Base-by-base conservation (phyloP, 2,113 vertebrate genomes). In the Paradisaea rubra region DNA sequence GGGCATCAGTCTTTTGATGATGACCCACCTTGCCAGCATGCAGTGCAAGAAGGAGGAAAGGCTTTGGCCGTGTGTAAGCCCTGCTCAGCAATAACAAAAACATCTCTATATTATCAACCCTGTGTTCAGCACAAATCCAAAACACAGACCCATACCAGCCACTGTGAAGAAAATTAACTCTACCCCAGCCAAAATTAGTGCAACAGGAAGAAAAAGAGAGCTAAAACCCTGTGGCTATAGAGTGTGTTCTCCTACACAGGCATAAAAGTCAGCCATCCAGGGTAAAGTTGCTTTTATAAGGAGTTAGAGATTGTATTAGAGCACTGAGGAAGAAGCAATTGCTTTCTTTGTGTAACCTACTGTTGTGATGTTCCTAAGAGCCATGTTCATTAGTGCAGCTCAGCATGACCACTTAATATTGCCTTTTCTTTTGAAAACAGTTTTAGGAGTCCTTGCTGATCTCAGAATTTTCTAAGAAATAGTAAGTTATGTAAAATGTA, bases 11-110 rank as follows among this genome's bases (percentile, higher is more conserved):
- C 22, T 49, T 24, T 24, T 49, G 23, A 24, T 37, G 37, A 37
- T 37, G 37, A 21, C 7, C 6, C 33, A 37, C n/a, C 16, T 53
- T 3, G 3, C 13, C 45, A 45, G 33, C 11, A 52, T 8, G 28
- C 19, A 53, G 33, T 8, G 5, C 0, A 0, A 28, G 23, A 59
- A 52, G 9, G 15, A 39, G 9, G 19, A 81, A n/a, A 59, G 44
- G 45, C 13, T 7, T 39, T 39, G 37, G 13, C 9, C 0, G 0
- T 28, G 10, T 24, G 6, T 4, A 6, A 49, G 13, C 4, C 17
- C 42, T 57, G 50, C 21, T 73, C 45, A n/a, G 8, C 37, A 59
- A 11, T 13, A 39, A 39, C 6, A 11, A 33, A 65, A 52, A 9
- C 22, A 37, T 24, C 22, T 44, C 15, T 31, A 0, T 5, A 5